A percentile compares a stretch with the other conserved stretches of the same genome.
Conservation (phyloP, 1,140 invertebrate genomes). For the Dolichoris vasculosae region DNA sequence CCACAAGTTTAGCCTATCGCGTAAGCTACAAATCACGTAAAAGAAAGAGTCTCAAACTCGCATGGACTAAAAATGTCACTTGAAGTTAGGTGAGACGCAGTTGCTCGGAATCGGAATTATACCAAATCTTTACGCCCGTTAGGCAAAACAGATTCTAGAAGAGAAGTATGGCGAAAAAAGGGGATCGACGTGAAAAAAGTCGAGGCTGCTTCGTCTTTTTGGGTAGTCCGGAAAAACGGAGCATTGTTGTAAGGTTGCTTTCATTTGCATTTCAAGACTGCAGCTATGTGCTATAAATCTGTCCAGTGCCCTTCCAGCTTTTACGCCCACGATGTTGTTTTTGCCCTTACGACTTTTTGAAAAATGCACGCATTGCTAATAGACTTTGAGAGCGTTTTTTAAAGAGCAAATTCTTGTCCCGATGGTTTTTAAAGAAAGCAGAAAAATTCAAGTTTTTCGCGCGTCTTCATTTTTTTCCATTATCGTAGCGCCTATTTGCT, state of each 20-base stretch:
- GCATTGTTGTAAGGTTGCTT: slow-evolving; percentile 5
- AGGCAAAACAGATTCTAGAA: slow-evolving; percentile 47
- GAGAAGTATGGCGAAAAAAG: neutral
- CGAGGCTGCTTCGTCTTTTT: neutral
- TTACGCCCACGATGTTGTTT: neutral
- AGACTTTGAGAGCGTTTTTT: neutral
- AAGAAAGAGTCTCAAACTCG: neutral
- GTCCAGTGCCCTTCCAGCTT: neutral
- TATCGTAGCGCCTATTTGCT: no score
- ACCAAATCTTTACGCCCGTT: slow-evolving; percentile 67
- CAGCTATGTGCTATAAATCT: slow-evolving; percentile 26
- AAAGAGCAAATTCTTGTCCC: neutral
- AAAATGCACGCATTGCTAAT: slow-evolving; percentile 31
- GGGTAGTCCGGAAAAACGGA: neutral
- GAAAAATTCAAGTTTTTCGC: neutral
- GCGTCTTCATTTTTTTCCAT: no score
- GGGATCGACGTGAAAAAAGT: neutral
- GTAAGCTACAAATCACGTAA: slow-evolving; percentile 58
- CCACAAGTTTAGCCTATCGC: slow-evolving; percentile 1
- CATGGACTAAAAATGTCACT: slow-evolving; percentile 34
- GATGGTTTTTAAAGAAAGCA: neutral
- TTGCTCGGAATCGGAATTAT: slow-evolving; percentile 53
- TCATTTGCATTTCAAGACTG: slow-evolving; percentile 26
- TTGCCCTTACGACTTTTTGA: slow-evolving; percentile 41
- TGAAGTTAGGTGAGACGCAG: slow-evolving; percentile 50